phyloP scores from a whole-genome alignment of 2,113 vertebrate species.

The Crypturellus undulatus region DNA sequence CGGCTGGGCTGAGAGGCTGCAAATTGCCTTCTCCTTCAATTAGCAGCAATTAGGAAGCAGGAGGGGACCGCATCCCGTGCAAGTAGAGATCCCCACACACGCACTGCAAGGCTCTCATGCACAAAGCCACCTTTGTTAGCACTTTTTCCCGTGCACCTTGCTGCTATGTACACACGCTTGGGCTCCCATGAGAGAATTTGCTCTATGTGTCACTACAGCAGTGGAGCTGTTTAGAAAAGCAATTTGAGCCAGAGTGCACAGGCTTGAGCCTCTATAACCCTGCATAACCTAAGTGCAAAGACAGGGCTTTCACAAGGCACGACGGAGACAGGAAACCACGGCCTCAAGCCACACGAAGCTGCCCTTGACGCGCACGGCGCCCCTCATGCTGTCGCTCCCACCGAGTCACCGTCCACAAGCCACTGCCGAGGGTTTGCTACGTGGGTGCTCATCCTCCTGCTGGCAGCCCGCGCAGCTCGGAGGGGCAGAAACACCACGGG shows the following conservation, averaged over 20 bases:
- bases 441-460: neutral
- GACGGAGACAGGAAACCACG: conserved; percentile 5
- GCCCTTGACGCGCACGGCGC: neutral
- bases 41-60: conserved; percentile 69
- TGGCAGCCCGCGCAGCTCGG: fast-evolving
- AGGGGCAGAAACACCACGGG: neutral
- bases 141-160: conserved; percentile 3
- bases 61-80: neutral
- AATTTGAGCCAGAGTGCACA: neutral
- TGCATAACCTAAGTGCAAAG: neutral
- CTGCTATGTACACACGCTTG: neutral
- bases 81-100: conserved; percentile 5
- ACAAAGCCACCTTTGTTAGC: conserved; percentile 38
- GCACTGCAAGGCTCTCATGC: conserved; percentile 7
- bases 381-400: neutral
- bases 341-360: neutral
- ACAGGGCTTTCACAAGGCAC: conserved; percentile 1
- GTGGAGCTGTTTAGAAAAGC: conserved; percentile 32
- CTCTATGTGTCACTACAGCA: neutral
- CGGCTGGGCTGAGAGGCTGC: conserved; percentile 23
- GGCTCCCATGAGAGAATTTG: neutral
- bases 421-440: neutral
- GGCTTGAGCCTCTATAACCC: neutral
- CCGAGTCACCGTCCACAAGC: fast-evolving
- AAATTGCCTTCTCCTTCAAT: conserved; percentile 72